phyloP scores from a whole-genome alignment of 2,797 vertebrate species.

The Phrynocephalus guinanensis region DNA sequence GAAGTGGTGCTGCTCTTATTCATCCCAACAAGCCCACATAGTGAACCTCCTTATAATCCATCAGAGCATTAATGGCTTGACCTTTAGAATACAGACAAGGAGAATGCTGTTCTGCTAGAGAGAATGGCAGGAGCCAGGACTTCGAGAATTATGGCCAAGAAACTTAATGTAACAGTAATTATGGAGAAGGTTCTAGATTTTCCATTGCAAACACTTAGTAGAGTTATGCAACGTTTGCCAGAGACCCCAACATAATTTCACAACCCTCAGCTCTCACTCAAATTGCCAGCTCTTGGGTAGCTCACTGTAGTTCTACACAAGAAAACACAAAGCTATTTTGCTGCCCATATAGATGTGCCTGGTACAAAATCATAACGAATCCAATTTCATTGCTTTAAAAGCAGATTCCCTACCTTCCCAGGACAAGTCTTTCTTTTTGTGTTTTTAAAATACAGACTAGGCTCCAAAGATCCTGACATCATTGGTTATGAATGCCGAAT shows the following conservation, averaged over 20 bases:
- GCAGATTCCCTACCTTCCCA: background rate
- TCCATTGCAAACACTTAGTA: constrained; percentile 12
- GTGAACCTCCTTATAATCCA: constrained; percentile 64
- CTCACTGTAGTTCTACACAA: background rate
- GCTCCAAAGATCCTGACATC: too few species aligned
- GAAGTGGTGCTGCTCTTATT: constrained; percentile 53
- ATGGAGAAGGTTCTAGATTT: constrained; percentile 26
- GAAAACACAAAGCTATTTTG: background rate
- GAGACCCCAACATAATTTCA: background rate
- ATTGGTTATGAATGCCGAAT: background rate
- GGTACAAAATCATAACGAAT: background rate
- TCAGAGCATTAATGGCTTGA: constrained; percentile 64
- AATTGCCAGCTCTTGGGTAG: background rate
- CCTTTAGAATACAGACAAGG: constrained; percentile 72
- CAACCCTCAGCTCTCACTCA: background rate
- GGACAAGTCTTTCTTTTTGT: background rate
- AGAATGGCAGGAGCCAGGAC: constrained; percentile 48
- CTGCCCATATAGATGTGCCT: background rate
- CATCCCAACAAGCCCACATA: constrained; percentile 58
- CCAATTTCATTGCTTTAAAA: background rate
- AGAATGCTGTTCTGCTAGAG: constrained; percentile 57
- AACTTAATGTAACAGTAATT: constrained; percentile 47
- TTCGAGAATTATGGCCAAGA: constrained; percentile 25
- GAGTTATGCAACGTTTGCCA: background rate
- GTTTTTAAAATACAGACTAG: background rate